Evolutionary conservation across 2,888 invertebrate species (phyloP).

Genomic region (Chelonus formosanus): DNA sequence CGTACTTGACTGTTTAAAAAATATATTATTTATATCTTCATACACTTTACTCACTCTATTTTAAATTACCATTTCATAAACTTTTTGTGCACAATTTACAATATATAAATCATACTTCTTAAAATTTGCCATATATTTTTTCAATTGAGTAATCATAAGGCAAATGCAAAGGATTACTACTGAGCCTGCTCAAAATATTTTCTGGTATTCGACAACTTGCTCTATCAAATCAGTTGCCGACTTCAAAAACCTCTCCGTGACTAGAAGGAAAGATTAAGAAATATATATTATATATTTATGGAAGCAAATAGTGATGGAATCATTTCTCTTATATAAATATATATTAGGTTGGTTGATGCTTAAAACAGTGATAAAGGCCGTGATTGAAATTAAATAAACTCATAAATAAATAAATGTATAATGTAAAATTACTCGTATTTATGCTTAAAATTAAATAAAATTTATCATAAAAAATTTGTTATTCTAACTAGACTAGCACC

Average conservation of each 20-base stretch:
- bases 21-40: too few relatives aligned
- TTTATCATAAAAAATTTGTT: slow-evolving; percentile 9
- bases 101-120: too few relatives aligned
- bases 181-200: slow-evolving; percentile 11
- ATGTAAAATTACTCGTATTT: too few relatives aligned
- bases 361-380: slow-evolving; percentile 24
- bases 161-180: neutral
- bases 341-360: too few relatives aligned
- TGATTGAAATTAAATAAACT: slow-evolving; percentile 29
- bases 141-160: too few relatives aligned
- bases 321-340: too few relatives aligned
- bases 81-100: too few relatives aligned
- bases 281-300: neutral
- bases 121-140: too few relatives aligned
- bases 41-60: too few relatives aligned
- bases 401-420: neutral
- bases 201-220: slow-evolving; percentile 5
- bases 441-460: neutral
- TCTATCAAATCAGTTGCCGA: slow-evolving; percentile 1
- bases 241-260: slow-evolving; percentile 30
- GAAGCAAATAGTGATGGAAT: too few relatives aligned
- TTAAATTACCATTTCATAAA: too few relatives aligned
- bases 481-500: slow-evolving; percentile 13
- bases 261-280: slow-evolving; percentile 35
- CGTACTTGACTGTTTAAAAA: too few relatives aligned